These are phyloP conservation scores for Drosophila simulans DNA, from an alignment of 1,140 invertebrate species.

Conservation along the genomic window DNA sequence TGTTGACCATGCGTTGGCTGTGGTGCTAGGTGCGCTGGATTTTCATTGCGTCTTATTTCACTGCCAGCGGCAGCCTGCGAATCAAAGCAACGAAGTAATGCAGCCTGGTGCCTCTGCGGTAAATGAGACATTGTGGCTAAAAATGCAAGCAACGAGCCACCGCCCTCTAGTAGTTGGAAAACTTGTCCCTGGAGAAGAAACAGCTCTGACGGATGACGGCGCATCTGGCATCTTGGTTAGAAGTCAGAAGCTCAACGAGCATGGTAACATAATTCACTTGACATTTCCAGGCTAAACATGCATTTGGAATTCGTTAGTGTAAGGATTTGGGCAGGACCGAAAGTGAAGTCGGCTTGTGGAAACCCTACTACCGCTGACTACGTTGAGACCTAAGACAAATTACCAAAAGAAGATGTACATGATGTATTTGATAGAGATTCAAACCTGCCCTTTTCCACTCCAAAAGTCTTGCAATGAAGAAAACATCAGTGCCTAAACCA, in stretches of 20 bases:
- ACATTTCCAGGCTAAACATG: conserved; percentile 26
- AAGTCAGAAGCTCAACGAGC: conserved; percentile 7
- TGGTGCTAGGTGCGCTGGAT: conserved; percentile 1
- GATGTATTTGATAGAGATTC: no score
- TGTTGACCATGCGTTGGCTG: conserved; percentile 55
- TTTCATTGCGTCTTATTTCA: conserved; percentile 28
- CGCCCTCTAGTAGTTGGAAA: conserved; percentile 26
- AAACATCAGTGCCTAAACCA: conserved; percentile 4
- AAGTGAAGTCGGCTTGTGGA: conserved; percentile 14
- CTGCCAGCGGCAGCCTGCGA: conserved; percentile 14
- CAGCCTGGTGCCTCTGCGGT: conserved; percentile 22
- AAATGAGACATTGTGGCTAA: conserved; percentile 32
- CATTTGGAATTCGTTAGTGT: conserved; percentile 20
- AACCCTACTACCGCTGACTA: not conserved
- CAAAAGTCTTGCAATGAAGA: not conserved
- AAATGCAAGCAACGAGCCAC: conserved; percentile 12
- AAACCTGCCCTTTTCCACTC: not conserved
- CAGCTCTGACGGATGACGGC: conserved; percentile 26
- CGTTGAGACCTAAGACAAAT: no score
- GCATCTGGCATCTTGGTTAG: conserved; percentile 16
- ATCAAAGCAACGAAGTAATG: conserved; percentile 40
- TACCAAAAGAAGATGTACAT: no score
- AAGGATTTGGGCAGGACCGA: not conserved
- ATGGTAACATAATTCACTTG: conserved; percentile 10
- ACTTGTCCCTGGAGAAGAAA: conserved; percentile 21